Conservation (phyloP, 2,113 vertebrate species). For the Oreocharis arfaki region DNA sequence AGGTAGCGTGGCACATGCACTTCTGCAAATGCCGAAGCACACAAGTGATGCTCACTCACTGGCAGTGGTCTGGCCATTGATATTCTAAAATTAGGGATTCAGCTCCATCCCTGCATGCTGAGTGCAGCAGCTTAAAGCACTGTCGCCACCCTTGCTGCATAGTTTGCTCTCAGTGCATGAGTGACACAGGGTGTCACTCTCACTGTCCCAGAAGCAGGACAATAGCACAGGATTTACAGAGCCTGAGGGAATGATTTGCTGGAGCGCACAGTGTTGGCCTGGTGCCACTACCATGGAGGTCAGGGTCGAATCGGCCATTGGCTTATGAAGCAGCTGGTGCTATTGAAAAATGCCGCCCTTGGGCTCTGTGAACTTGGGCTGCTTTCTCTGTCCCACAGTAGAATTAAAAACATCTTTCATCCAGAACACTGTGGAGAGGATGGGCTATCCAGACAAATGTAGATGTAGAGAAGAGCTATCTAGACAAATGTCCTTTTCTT, state of each 20-base stretch:
- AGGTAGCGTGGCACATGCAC: not conserved
- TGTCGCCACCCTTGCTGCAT: not conserved
- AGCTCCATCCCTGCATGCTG: not conserved
- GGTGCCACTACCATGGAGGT: not conserved
- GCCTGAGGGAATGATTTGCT: not conserved
- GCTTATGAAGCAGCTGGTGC: not conserved
- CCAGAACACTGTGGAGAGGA: not conserved
- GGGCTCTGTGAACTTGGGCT: not conserved
- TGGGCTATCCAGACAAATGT: not conserved
- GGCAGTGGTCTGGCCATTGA: not conserved
- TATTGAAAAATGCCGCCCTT: not conserved
- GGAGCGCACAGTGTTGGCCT: not conserved
- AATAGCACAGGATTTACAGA: not conserved
- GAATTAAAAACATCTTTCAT: not conserved
- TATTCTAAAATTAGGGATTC: not conserved
- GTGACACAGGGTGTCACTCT: not conserved
- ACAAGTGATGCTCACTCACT: not conserved
- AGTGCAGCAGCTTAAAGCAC: not conserved
- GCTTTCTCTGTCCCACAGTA: not conserved
- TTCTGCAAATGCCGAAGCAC: not conserved
- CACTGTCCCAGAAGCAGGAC: not conserved
- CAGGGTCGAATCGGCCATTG: not conserved
- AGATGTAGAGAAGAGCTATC: not conserved
- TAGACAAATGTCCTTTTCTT: not conserved
- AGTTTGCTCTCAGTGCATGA: not conserved